phyloP scores from a whole-genome alignment of 2,797 vertebrate genomes.

The Dendrocincla tyrannina region DNA sequence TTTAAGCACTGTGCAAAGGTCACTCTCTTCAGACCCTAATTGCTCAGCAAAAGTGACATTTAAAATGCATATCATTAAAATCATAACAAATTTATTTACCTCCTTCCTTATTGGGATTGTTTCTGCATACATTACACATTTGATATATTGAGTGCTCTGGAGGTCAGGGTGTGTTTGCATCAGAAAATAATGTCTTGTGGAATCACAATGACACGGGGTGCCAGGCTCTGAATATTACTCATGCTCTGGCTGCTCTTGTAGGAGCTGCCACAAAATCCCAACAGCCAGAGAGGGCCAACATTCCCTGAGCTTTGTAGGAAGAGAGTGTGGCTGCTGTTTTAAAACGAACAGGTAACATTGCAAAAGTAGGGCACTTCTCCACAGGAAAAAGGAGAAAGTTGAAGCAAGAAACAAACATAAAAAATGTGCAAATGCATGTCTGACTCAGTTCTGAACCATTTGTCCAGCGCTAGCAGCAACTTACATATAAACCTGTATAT shows the following conservation, averaged over 20 bases:
- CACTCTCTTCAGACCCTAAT: slow-evolving; percentile 68
- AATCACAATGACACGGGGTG: slow-evolving; percentile 4
- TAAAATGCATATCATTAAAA: slow-evolving; percentile 76
- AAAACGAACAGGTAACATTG: background rate
- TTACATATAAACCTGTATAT: background rate
- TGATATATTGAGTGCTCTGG: slow-evolving; percentile 61
- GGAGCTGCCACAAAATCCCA: background rate
- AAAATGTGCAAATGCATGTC: background rate
- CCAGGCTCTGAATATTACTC: slow-evolving; percentile 11
- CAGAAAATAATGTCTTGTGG: slow-evolving; percentile 43
- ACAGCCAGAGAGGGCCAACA: background rate
- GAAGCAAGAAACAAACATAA: background rate
- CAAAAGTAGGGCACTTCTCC: background rate
- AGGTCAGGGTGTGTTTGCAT: slow-evolving; percentile 57
- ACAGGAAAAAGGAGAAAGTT: background rate
- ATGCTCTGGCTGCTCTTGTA: background rate
- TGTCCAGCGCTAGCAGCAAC: background rate
- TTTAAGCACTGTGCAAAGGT: slow-evolving; percentile 63
- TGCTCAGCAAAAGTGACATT: slow-evolving; percentile 74
- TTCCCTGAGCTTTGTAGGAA: background rate
- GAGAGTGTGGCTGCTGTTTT: background rate
- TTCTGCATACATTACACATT: slow-evolving; percentile 71
- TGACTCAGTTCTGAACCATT: background rate
- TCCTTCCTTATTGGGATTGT: slow-evolving; percentile 22
- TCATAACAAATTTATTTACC: slow-evolving; percentile 68